phyloP scores from a whole-genome alignment of 2,888 invertebrate species.

The Eupelmus urozonus region DNA sequence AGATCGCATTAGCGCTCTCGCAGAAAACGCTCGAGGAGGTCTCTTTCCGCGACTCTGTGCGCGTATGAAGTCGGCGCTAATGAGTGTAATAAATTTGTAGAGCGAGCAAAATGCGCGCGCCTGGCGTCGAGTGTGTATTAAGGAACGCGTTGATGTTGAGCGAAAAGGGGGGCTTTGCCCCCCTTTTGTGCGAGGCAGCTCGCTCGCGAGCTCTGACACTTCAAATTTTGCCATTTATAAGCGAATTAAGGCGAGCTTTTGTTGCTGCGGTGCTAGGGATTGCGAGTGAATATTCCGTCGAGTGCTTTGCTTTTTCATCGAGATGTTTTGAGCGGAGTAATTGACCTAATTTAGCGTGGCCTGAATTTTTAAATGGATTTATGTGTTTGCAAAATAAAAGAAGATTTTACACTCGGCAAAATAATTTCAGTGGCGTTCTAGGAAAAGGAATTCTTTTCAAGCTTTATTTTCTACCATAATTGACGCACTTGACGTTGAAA shows the following conservation, averaged over 20 bases:
- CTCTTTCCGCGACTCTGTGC: neutral
- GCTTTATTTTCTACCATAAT: no score
- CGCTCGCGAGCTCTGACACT: constrained; percentile 5
- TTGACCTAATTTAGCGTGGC: constrained; percentile 1
- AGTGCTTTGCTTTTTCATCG: neutral
- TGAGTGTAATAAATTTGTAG: constrained; percentile 53
- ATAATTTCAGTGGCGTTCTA: no score
- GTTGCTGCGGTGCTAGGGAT: neutral
- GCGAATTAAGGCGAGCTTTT: constrained; percentile 1
- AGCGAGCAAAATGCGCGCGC: neutral
- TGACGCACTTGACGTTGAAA: no score
- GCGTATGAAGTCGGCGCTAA: constrained; percentile 30
- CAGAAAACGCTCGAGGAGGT: neutral
- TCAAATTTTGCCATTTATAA: constrained; percentile 17
- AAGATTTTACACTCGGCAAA: no score
- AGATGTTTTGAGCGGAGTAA: neutral
- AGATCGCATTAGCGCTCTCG: constrained; percentile 6
- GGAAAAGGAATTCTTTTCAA: no score
- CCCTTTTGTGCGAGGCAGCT: neutral
- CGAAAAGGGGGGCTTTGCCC: neutral
- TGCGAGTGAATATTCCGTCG: neutral
- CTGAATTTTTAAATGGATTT: constrained; percentile 19
- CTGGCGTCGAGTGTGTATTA: constrained; percentile 29
- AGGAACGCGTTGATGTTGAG: constrained; percentile 23
- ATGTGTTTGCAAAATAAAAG: no score